phyloP scores from a whole-genome alignment of 2,797 vertebrate genomes.

The Varecia variegata region DNA sequence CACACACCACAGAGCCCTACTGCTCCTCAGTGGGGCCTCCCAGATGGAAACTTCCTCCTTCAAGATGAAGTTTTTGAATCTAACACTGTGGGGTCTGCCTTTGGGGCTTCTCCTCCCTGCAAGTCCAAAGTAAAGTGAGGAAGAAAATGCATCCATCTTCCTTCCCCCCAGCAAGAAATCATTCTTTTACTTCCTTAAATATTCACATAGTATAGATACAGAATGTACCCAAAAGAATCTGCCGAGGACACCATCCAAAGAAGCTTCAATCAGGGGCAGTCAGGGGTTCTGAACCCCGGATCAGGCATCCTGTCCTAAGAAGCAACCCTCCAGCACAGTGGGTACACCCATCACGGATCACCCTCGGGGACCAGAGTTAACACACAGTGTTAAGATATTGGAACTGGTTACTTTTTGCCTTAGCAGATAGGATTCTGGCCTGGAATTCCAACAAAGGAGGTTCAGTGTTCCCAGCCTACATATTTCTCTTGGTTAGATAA shows the following conservation, averaged over 20 bases:
- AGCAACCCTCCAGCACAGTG: not conserved
- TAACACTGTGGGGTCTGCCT: not conserved
- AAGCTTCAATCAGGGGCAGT: not conserved
- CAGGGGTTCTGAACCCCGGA: not conserved
- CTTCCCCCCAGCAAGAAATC: not conserved
- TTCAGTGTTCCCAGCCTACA: not conserved
- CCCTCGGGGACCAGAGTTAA: not conserved
- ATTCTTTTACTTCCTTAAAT: not conserved
- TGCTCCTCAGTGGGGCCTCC: not conserved
- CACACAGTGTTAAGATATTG: not conserved
- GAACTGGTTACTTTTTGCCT: not conserved
- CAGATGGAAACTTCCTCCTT: not conserved
- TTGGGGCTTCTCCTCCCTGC: not conserved
- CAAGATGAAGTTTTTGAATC: not conserved
- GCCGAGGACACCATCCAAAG: not conserved
- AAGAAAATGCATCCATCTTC: not conserved
- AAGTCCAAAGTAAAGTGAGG: not conserved
- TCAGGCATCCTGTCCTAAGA: not conserved
- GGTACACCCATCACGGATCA: not conserved
- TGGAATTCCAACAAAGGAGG: not conserved
- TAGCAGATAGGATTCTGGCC: not conserved
- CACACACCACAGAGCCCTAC: not conserved
- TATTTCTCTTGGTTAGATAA: not conserved
- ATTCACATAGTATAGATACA: not conserved
- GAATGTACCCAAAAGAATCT: not conserved